Evolutionary conservation across 2,797 vertebrate genomes (phyloP).

Genomic region (Kryptolebias ocellatus): DNA sequence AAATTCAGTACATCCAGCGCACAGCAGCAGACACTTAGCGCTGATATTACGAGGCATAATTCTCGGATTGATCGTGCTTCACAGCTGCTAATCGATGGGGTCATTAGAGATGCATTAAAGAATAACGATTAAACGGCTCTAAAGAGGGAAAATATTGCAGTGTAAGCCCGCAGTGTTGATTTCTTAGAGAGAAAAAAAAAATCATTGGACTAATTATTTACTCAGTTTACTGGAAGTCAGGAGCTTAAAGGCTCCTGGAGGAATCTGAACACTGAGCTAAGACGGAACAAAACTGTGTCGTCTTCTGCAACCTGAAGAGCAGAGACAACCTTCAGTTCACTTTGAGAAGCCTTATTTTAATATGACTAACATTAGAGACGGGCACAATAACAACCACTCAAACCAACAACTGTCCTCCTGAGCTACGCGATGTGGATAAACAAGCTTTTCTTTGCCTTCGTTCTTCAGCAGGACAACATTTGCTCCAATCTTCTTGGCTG

Average conservation of each 20-base stretch:
- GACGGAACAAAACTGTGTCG: background rate
- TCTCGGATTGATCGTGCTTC: conserved; percentile 31
- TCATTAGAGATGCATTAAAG: conserved; percentile 51
- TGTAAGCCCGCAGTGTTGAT: conserved; percentile 19
- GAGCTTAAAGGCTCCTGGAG: background rate
- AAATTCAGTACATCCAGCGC: background rate
- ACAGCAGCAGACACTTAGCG: conserved; percentile 17
- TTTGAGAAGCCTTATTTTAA: conserved; percentile 6
- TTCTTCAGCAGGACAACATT: conserved; percentile 60
- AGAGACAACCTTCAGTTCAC: conserved; percentile 8
- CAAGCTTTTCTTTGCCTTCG: conserved; percentile 30
- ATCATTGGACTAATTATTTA: conserved; percentile 54
- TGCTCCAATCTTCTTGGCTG: conserved; percentile 58
- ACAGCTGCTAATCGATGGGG: conserved; percentile 44
- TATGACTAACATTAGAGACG: conserved; percentile 14
- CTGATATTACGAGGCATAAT: conserved; percentile 30
- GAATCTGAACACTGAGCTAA: conserved; percentile 4
- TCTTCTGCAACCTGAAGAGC: background rate
- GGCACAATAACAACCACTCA: background rate
- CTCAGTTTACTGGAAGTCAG: conserved; percentile 26
- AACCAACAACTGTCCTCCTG: conserved; percentile 18
- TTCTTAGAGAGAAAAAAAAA: conserved; percentile 16
- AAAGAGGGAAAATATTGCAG: conserved; percentile 31
- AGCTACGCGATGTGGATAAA: conserved; percentile 33
- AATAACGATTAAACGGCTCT: conserved; percentile 37